Evolutionary conservation across 2,888 invertebrate species (phyloP), one percentile per base, ranked within the genome.

Genomic region (Cabera pusaria): DNA sequence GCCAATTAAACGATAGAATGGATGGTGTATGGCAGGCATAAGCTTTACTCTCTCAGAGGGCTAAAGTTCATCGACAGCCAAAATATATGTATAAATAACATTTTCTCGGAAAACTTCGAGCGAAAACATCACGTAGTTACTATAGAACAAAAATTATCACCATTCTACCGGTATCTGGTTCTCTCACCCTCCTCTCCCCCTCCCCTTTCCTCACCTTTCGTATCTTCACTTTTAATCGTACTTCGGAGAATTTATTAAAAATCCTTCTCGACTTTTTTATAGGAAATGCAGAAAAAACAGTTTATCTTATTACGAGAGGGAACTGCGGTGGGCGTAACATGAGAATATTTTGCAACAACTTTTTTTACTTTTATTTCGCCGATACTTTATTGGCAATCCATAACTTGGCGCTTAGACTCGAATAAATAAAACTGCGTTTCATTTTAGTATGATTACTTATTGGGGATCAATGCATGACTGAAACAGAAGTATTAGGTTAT

Each of bases 161-260:
- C 29, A n/a, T 35, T 26, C 28, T 21, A 12, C 29, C 34, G 21
- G 21, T 36, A 31, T 20, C 29, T 37, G 43, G 22, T 44, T 45
- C 20, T 37, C 9, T 25, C 36, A 9, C 22, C 28, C 7, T 20
- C 26, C 26, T 46, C 37, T n/a, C 38, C 50, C 34, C 38, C 42
- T 24, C 22, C 43, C 56, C 56, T 60, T 56, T 65, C 63, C 57
- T 68, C 72, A 68, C 66, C 65, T 70, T 62, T 52, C 64, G 69
- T 73, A 78, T 78, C 73, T 80, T 63, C 60, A 62, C 64, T 78
- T 79, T 81, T 79, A 80, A 83, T 81, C 72, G 75, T 54, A 64
- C 64, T 66, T 63, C 56, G 49, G 65, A 70, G 70, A 73, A 76
- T 74, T 77, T 78, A 77, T 76, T 78, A 72, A 73, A 75, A 75